Conservation (phyloP, 2,113 vertebrate genomes). For the Saccopteryx leptura region DNA sequence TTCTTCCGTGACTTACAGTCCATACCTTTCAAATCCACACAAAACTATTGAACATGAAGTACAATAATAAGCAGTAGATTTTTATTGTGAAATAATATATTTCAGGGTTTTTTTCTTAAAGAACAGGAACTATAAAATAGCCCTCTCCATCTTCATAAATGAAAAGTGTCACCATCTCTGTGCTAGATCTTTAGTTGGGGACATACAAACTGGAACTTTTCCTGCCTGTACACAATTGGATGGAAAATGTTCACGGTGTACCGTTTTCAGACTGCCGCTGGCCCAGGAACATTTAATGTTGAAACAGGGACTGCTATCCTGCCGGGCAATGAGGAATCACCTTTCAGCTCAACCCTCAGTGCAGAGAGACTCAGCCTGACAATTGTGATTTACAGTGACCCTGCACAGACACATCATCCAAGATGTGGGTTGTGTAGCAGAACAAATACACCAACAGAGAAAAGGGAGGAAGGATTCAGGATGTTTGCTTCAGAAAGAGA, state of each 20-base stretch:
- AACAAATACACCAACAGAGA: not conserved
- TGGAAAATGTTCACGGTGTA: constrained; percentile 27
- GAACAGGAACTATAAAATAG: not conserved
- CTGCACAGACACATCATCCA: not conserved
- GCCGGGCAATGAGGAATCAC: not conserved
- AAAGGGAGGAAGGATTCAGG: not conserved
- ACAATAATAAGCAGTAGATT: not conserved
- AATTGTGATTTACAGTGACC: constrained; percentile 6
- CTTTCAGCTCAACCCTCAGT: constrained; percentile 10
- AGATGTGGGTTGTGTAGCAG: not conserved
- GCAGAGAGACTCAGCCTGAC: not conserved
- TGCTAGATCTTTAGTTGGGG: not conserved
- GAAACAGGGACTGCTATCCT: not conserved
- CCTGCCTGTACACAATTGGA: not conserved
- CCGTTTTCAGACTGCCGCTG: not conserved
- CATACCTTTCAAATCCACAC: constrained; percentile 8
- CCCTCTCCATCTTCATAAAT: not conserved
- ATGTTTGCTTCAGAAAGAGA: not conserved
- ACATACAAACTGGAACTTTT: not conserved
- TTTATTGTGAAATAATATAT: not conserved
- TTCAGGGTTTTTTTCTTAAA: constrained; percentile 22
- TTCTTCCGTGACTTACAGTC: constrained; percentile 36
- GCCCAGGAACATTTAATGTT: not conserved
- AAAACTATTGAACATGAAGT: constrained; percentile 52
- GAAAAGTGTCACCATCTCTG: not conserved